These are phyloP conservation scores for Oceanites oceanicus DNA, from an alignment of 2,113 vertebrate genomes.

Conservation along the genomic window DNA sequence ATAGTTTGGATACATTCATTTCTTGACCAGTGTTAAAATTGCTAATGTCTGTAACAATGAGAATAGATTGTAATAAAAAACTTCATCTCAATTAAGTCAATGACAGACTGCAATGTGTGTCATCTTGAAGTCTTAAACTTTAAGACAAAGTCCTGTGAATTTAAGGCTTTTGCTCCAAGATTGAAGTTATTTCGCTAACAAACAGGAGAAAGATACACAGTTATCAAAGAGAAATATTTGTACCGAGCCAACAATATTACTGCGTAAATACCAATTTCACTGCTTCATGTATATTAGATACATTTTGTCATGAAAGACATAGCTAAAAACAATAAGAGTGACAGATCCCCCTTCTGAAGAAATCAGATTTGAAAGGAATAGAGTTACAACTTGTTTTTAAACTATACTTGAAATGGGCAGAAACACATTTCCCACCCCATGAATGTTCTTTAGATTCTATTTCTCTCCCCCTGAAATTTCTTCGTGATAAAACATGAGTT, in stretches of 20 bases:
- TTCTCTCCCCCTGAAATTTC: not conserved
- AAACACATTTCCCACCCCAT: not conserved
- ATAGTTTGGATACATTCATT: not conserved
- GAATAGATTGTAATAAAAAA: not conserved
- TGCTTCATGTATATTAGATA: not conserved
- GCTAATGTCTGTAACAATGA: not conserved
- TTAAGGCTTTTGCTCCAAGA: not conserved
- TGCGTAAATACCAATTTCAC: not conserved
- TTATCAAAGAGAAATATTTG: not conserved
- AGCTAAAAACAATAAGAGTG: not conserved
- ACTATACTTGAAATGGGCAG: not conserved
- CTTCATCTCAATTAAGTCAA: not conserved
- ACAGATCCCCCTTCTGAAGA: not conserved
- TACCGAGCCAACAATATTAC: not conserved
- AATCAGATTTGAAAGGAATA: not conserved
- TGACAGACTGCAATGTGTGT: not conserved
- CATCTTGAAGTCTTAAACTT: not conserved
- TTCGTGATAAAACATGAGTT: not conserved
- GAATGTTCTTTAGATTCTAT: not conserved
- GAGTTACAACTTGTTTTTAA: not conserved
- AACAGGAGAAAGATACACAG: not conserved
- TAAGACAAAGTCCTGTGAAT: not conserved
- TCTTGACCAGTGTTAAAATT: not conserved
- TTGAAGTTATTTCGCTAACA: not conserved
- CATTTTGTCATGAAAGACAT: not conserved